These are phyloP conservation scores for Polyodon spathula DNA, from an alignment of 2,113 vertebrate genomes.

Conservation along the genomic window DNA sequence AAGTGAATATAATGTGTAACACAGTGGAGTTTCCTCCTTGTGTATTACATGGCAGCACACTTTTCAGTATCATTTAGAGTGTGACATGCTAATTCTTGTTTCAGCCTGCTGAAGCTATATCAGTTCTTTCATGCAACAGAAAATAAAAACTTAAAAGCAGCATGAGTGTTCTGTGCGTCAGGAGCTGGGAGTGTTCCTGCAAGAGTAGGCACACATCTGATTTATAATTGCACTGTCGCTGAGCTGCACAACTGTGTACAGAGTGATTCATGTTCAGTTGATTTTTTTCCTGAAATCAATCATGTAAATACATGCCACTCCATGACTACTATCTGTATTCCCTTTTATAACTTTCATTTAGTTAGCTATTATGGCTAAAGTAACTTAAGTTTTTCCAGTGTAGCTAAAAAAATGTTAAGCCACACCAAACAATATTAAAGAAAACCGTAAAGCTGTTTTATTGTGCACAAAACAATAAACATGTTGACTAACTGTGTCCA, in stretches of 20 bases:
- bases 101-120: constrained; percentile 17
- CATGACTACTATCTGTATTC: not conserved
- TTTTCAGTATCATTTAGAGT: too few species aligned
- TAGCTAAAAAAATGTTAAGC: too few species aligned
- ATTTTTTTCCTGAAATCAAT: constrained; percentile 13
- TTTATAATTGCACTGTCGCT: constrained; percentile 52
- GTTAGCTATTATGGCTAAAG: too few species aligned
- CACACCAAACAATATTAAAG: too few species aligned
- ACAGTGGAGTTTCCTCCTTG: too few species aligned
- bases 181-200: constrained; percentile 30
- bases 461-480: too few species aligned
- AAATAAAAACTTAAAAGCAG: constrained; percentile 8
- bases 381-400: too few species aligned
- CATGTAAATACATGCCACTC: constrained; percentile 16
- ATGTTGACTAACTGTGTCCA: too few species aligned
- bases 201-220: constrained; percentile 30
- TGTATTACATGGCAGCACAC: too few species aligned
- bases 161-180: constrained; percentile 15
- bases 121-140: constrained; percentile 26
- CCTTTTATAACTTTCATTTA: too few species aligned
- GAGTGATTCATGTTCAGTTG: constrained; percentile 37
- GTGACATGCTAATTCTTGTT: constrained; percentile 17
- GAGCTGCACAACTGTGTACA: constrained; percentile 18
- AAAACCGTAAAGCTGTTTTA: too few species aligned
- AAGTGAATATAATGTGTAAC: too few species aligned